phyloP scores from a whole-genome alignment of 2,113 vertebrate species.

The Theristicus caerulescens region DNA sequence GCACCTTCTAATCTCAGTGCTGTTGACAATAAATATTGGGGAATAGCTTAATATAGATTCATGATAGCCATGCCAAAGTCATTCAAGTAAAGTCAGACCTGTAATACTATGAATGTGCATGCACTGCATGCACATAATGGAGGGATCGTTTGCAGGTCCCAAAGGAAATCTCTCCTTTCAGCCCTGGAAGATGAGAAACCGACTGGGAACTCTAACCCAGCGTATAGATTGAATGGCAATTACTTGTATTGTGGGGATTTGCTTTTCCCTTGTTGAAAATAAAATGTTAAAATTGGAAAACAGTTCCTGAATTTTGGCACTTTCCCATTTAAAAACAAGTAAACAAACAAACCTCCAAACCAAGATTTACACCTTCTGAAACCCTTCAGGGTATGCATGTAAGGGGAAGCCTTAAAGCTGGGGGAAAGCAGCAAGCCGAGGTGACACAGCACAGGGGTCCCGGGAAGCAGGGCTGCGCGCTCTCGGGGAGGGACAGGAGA shows the following conservation, averaged over 20 bases:
- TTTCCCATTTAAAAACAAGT: neutral
- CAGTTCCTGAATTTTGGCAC: neutral
- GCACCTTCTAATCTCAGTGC: slow-evolving; percentile 27
- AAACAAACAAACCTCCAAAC: neutral
- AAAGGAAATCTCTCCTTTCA: slow-evolving; percentile 41
- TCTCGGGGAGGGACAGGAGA: neutral
- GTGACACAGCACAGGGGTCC: neutral
- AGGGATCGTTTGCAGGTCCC: slow-evolving; percentile 13
- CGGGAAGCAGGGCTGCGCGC: neutral
- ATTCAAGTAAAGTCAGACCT: neutral
- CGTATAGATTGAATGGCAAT: slow-evolving; percentile 16
- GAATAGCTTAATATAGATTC: slow-evolving; percentile 5
- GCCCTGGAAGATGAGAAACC: slow-evolving; percentile 56
- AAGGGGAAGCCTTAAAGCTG: neutral
- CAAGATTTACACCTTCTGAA: neutral
- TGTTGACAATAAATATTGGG: slow-evolving; percentile 56
- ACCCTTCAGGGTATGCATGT: neutral
- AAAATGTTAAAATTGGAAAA: slow-evolving; percentile 7
- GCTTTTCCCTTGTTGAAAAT: slow-evolving; percentile 26
- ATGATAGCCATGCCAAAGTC: neutral
- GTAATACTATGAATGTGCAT: neutral
- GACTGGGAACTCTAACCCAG: neutral
- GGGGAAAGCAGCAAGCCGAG: neutral
- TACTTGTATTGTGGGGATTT: slow-evolving; percentile 6
- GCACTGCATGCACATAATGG: neutral